Evolutionary conservation across 1,140 invertebrate genomes (phyloP).

Genomic region (Nephila pilipes): DNA sequence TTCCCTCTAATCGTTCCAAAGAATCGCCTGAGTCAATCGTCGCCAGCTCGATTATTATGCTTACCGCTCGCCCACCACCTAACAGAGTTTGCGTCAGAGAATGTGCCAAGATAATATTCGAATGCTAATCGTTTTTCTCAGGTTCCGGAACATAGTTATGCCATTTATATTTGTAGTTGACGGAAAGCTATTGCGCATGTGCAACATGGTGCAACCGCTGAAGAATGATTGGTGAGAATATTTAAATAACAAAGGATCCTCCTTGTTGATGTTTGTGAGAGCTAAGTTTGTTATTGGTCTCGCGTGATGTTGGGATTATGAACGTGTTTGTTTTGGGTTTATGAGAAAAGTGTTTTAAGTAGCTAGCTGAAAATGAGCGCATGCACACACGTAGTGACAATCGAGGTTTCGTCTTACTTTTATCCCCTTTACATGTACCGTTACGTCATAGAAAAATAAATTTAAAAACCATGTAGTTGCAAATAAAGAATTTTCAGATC

Average conservation of each 20-base stretch:
- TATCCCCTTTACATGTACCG: background rate
- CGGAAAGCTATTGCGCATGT: background rate
- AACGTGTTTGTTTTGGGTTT: background rate
- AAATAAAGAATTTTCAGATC: background rate
- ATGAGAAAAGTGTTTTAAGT: background rate
- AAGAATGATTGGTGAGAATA: background rate
- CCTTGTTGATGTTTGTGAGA: background rate
- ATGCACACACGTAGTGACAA: background rate
- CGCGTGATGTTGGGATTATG: background rate
- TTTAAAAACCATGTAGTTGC: background rate
- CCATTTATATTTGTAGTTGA: background rate
- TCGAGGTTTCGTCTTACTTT: background rate
- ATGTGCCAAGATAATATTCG: conserved; percentile 12
- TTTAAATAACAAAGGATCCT: background rate
- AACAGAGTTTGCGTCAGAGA: conserved; percentile 21
- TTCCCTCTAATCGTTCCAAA: conserved; percentile 18
- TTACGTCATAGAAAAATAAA: background rate
- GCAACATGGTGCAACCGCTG: background rate
- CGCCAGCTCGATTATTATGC: background rate
- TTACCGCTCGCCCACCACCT: conserved; percentile 4
- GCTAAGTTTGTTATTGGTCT: background rate
- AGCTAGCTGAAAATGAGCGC: background rate
- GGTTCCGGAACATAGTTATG: background rate
- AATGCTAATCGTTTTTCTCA: conserved; percentile 2
- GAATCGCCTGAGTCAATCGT: conserved; percentile 52